These are phyloP conservation scores for Eledona agricola DNA, from an alignment of 2,888 invertebrate species.

Conservation along the genomic window DNA sequence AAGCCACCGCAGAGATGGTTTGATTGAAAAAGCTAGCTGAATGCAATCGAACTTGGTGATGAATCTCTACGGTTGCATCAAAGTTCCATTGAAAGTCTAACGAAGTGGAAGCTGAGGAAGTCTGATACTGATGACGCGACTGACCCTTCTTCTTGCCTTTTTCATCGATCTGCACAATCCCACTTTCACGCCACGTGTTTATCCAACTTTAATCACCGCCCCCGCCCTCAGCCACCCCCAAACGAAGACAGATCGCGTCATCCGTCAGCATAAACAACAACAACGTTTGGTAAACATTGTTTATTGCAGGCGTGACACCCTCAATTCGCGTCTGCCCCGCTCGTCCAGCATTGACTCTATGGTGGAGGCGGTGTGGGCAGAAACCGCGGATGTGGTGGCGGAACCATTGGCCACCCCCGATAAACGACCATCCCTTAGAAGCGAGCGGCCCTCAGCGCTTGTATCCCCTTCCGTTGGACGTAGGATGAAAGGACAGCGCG, in stretches of 20 bases:
- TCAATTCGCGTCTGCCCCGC: constrained; percentile 69
- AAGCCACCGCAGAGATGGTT: no score
- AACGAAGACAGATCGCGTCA: no score
- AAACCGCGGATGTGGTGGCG: constrained; percentile 59
- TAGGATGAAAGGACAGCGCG: constrained; percentile 78
- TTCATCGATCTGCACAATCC: constrained; percentile 25
- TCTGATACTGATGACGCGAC: constrained; percentile 27
- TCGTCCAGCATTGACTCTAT: constrained; percentile 84
- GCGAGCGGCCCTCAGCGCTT: constrained; percentile 67
- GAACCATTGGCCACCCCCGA: constrained; percentile 48
- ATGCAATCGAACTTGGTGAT: no score
- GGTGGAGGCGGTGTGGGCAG: constrained; percentile 75
- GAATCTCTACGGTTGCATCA: constrained; percentile 20
- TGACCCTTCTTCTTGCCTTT: constrained; percentile 19
- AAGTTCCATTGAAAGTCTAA: constrained; percentile 25
- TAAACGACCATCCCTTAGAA: constrained; percentile 61
- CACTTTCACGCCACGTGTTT: constrained; percentile 18
- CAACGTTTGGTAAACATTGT: no score
- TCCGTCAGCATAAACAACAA: no score
- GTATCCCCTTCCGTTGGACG: constrained; percentile 81
- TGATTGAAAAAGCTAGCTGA: no score
- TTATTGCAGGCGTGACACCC: constrained; percentile 63
- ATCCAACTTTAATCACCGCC: no score
- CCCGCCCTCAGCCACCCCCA: no score
- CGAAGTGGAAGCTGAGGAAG: constrained; percentile 29